A percentile compares a stretch with the other conserved stretches of the same genome.
These are phyloP conservation scores for Eupeodes corollae DNA, from an alignment of 1,140 invertebrate genomes.

Conservation along the genomic window DNA sequence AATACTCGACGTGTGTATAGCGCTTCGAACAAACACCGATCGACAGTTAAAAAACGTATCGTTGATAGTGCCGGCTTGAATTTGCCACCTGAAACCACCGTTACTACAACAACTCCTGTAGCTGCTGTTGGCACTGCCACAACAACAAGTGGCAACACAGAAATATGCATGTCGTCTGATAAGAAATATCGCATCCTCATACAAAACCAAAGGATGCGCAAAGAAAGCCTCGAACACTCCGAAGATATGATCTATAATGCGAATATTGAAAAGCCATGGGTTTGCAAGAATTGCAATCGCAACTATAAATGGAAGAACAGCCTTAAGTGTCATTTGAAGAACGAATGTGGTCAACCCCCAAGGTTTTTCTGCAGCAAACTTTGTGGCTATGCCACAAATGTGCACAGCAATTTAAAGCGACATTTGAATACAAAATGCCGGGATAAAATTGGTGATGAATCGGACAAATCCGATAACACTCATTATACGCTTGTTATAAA, in stretches of 20 bases:
- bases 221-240: constrained; percentile 33
- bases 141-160: not conserved
- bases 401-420: constrained; percentile 44
- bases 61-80: no score
- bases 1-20: no score
- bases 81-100: no score
- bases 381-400: constrained; percentile 43
- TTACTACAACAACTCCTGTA: constrained; percentile 1
- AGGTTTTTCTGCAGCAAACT: constrained; percentile 38
- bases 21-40: no score
- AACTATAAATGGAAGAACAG: constrained; percentile 37
- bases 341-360: constrained; percentile 38
- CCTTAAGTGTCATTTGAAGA: constrained; percentile 38
- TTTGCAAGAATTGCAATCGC: constrained; percentile 33
- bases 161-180: constrained; percentile 22
- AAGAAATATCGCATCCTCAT: constrained; percentile 33
- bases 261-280: constrained; percentile 36
- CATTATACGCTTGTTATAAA: no score
- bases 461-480: no score
- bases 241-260: constrained; percentile 37
- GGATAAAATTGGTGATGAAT: constrained; percentile 11
- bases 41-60: no score
- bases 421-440: constrained; percentile 39
- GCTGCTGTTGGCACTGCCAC: not conserved
- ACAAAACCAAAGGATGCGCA: constrained; percentile 33